These are phyloP conservation scores for Amphiura filiformis DNA, from an alignment of 35 echinoderm and acorn worm species.

Conservation along the genomic window DNA sequence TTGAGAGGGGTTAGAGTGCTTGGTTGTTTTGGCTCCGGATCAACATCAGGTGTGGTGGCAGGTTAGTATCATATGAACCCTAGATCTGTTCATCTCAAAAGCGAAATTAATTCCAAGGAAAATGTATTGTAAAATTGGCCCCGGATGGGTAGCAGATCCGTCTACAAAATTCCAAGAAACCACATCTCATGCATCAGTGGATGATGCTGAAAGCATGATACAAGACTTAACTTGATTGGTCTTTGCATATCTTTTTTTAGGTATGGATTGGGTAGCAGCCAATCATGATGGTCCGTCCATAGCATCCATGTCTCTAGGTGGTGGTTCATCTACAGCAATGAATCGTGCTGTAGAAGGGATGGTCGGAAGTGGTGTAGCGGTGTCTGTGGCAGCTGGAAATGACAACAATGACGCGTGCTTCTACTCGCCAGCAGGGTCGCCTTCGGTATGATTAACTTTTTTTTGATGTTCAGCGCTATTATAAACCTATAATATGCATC, in stretches of 20 bases:
- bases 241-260: not conserved
- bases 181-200: not conserved
- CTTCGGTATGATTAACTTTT: constrained; percentile 29
- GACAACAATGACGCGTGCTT: constrained; percentile 4
- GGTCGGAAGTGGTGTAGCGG: constrained; percentile 26
- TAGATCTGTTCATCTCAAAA: not conserved
- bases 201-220: not conserved
- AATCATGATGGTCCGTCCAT: constrained; percentile 30
- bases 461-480: too few species aligned
- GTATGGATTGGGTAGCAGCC: constrained; percentile 54
- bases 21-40: not conserved
- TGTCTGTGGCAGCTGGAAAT: constrained; percentile 63
- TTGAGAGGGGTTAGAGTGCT: not conserved
- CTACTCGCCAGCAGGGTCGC: constrained; percentile 2
- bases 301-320: constrained; percentile 79
- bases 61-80: too few species aligned
- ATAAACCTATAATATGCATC: too few species aligned
- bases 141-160: not conserved
- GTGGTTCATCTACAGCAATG: constrained; percentile 12
- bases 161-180: not conserved
- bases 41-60: not conserved
- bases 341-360: constrained; percentile 37
- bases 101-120: not conserved
- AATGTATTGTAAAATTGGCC: not conserved
- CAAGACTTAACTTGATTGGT: not conserved